Evolutionary conservation across 2,113 vertebrate genomes (phyloP), one percentile per base, ranked within the genome.

Genomic region (Apaloderma vittatum): DNA sequence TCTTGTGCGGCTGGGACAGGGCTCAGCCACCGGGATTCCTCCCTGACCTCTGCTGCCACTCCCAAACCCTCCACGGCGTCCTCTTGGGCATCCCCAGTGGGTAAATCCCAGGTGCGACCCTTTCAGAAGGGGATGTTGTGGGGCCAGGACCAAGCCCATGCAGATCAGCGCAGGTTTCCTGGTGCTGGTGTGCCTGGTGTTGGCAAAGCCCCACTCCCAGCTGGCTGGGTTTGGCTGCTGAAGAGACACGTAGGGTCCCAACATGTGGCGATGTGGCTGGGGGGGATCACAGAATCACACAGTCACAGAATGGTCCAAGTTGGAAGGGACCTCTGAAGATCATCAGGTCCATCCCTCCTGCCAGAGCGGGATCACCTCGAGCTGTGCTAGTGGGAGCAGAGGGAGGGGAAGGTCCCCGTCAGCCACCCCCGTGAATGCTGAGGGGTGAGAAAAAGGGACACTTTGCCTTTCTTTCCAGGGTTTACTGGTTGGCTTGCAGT

Each of bases 131-230:
- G 27, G 21, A 2, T 21, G 32, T 3, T 37, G 26, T 20, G 13
- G 37, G 17, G 40, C 70, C 3, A 5, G n/a, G 8, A 15, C 61
- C 43, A 29, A 10, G 7, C 17, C 55, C 2, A 4, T 8, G 36
- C 78, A 32, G 36, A 2, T 21, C 3, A 1, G 7, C n/a, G 18
- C 0, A 40, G 1, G 48, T 2, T 1, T 18, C 54, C 40, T 12
- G 40, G 40, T 32, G 36, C 84, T 34, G 74, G 2, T 40, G 1
- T 43, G 75, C 18, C 26, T 4, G 0, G 12, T 3, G 15, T 1
- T 3, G n/a, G 45, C 57, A 40, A n/a, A 62, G 17, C 24, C 29
- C 45, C 4, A 5, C 19, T 23, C 43, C 1, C 0, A 3, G 34
- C 14, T 3, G 8, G 12, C 8, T 1, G 1, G 1, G 19, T 30